Percentiles rank a stretch among this genome's conserved stretches.
These are phyloP conservation scores for Dysmachus trigonus DNA, from an alignment of 2,888 invertebrate species.

Conservation along the genomic window DNA sequence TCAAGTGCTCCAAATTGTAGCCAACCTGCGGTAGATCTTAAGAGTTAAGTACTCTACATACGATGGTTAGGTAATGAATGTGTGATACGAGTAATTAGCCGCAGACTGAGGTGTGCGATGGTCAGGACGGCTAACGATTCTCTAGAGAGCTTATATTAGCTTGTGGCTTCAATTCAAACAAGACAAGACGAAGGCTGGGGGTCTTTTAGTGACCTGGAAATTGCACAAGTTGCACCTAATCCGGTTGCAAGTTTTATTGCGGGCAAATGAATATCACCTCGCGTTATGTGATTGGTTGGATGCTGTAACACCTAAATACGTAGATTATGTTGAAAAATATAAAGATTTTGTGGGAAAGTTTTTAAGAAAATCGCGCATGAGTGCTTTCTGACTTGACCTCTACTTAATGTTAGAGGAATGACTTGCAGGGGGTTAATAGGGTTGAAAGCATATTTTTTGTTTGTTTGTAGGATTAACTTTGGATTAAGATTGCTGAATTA, in stretches of 20 bases:
- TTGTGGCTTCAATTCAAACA: background rate
- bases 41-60: background rate
- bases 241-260: background rate
- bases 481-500: background rate
- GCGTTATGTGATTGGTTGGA: background rate
- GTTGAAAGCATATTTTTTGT: background rate
- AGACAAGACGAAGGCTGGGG: background rate
- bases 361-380: background rate
- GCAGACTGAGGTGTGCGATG: background rate
- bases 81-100: background rate
- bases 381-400: background rate
- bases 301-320: background rate
- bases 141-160: background rate
- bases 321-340: background rate
- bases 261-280: background rate
- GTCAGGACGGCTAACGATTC: background rate
- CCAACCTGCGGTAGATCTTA: background rate
- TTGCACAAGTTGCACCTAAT: background rate
- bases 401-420: background rate
- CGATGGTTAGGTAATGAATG: background rate
- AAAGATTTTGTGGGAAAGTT: background rate
- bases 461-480: background rate
- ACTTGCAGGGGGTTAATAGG: background rate
- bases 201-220: background rate
- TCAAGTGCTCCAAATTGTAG: conserved; percentile 46